phyloP scores from a whole-genome alignment of 2,113 vertebrate species.

The Megaceryle torquata region DNA sequence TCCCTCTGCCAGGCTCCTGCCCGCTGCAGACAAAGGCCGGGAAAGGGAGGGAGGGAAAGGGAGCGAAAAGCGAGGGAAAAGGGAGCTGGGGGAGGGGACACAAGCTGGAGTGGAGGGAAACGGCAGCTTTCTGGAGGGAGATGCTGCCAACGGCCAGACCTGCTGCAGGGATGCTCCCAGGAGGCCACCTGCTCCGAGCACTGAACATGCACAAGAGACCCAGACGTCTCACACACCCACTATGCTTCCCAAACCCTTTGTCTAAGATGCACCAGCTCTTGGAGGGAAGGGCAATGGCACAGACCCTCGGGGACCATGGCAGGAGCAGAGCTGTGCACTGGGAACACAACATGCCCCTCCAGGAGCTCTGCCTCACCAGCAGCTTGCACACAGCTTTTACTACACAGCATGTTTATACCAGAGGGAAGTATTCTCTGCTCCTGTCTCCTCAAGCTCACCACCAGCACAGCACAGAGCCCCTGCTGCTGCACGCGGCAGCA shows the following conservation, averaged over 20 bases:
- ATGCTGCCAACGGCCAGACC: background rate
- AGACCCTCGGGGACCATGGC: fast-evolving
- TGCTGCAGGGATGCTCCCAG: background rate
- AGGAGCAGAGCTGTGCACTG: background rate
- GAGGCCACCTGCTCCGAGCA: background rate
- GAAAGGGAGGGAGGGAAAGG: slow-evolving; percentile 55
- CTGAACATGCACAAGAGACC: fast-evolving
- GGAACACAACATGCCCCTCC: fast-evolving
- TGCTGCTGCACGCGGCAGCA: background rate
- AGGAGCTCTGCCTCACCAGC: background rate
- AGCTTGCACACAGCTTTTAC: background rate
- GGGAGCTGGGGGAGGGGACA: background rate
- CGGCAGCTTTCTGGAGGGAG: slow-evolving; percentile 53
- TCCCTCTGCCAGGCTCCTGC: slow-evolving; percentile 17
- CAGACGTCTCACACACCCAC: fast-evolving
- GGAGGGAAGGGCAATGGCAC: background rate
- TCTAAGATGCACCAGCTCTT: background rate
- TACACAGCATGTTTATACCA: fast-evolving
- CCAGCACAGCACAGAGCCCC: fast-evolving
- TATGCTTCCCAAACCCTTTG: background rate
- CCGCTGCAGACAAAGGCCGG: slow-evolving; percentile 5
- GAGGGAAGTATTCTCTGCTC: fast-evolving
- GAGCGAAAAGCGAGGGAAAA: background rate
- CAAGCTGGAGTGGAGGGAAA: slow-evolving; percentile 10
- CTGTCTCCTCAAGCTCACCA: fast-evolving